phyloP scores from a whole-genome alignment of 2,888 invertebrate genomes.

The Notodonta dromedarius region DNA sequence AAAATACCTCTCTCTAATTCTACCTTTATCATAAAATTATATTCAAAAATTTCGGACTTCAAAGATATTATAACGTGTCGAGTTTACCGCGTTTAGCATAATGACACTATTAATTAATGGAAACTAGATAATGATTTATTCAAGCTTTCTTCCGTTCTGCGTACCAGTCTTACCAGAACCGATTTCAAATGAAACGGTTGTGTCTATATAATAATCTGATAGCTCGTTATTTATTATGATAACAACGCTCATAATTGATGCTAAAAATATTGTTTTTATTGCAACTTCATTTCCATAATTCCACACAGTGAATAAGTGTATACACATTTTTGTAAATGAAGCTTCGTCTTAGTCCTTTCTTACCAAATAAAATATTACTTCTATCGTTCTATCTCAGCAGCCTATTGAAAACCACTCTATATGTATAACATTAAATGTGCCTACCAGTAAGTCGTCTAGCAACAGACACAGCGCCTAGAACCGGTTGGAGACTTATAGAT shows the following conservation, averaged over 20 bases:
- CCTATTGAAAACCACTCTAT: background rate
- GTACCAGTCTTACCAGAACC: background rate
- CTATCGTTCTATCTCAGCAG: background rate
- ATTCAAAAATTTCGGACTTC: too few species aligned
- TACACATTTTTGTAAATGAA: too few species aligned
- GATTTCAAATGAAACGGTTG: background rate
- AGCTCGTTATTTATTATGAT: background rate
- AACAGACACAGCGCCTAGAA: conserved; percentile 20
- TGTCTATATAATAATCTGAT: background rate
- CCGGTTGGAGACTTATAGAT: conserved; percentile 32
- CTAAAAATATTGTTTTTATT: background rate
- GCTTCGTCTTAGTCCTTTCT: too few species aligned
- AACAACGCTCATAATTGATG: background rate
- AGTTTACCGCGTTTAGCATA: background rate
- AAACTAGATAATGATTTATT: background rate
- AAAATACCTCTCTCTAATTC: background rate
- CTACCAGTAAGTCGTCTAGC: conserved; percentile 8
- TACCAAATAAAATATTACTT: background rate
- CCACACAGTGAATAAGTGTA: too few species aligned
- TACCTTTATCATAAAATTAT: too few species aligned
- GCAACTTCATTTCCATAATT: too few species aligned
- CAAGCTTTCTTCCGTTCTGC: background rate
- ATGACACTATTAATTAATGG: background rate
- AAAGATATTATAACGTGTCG: background rate
- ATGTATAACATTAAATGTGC: background rate